A percentile compares a stretch with the other conserved stretches of the same genome.
Conservation (phyloP, 64 coral and sea anemone species). For the Montipora sp. region DNA sequence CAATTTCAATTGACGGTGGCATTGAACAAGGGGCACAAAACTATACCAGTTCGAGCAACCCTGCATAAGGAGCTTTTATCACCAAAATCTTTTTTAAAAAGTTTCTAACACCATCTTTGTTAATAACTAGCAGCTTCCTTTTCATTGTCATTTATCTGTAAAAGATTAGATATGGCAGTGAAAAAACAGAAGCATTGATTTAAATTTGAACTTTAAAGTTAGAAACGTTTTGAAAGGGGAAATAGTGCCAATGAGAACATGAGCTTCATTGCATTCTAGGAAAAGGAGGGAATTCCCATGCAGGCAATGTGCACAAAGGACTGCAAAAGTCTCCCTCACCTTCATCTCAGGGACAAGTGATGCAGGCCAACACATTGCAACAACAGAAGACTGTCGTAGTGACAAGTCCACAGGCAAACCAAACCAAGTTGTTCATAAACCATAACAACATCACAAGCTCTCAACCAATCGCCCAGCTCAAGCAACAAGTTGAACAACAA, state of each 20-base stretch:
- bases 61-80: too few relatives aligned
- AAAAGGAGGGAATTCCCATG: slow-evolving; percentile 13
- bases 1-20: too few relatives aligned
- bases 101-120: too few relatives aligned
- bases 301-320: slow-evolving; percentile 22
- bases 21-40: too few relatives aligned
- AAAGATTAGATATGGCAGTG: too few relatives aligned
- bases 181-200: too few relatives aligned
- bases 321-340: slow-evolving; percentile 21
- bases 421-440: slow-evolving; percentile 86
- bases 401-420: slow-evolving; percentile 79
- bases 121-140: too few relatives aligned
- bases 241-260: not conserved
- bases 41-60: too few relatives aligned
- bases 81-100: too few relatives aligned
- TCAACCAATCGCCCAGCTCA: slow-evolving; percentile 88
- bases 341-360: slow-evolving; percentile 23
- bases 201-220: too few relatives aligned
- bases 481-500: slow-evolving; percentile 90
- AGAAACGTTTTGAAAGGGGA: too few relatives aligned
- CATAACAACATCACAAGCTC: slow-evolving; percentile 76
- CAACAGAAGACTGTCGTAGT: slow-evolving; percentile 85
- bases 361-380: not conserved
- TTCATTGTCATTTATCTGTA: too few relatives aligned
- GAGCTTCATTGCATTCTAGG: not conserved